phyloP scores from a whole-genome alignment of 35 echinoderm and acorn worm species.

The Apostichopus parvimensis region DNA sequence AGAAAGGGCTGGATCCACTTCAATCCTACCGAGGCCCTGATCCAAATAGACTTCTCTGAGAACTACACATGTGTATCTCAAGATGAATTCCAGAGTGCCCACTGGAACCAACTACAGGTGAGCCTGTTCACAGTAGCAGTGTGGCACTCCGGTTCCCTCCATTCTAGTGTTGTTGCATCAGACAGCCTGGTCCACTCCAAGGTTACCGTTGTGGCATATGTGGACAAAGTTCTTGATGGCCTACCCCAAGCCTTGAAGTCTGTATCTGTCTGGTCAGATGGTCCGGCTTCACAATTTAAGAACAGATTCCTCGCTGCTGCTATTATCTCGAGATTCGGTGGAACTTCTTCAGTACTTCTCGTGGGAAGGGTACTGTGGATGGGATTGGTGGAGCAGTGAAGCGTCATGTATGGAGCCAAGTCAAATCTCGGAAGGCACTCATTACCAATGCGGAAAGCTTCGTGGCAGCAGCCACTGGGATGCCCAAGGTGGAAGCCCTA shows the following conservation, averaged over 20 bases:
- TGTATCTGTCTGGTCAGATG: no score
- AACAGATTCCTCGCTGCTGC: no score
- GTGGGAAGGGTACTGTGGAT: no score
- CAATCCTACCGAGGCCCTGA: constrained; percentile 37
- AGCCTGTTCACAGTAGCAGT: constrained; percentile 56
- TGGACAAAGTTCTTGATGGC: no score
- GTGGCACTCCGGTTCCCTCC: constrained; percentile 14
- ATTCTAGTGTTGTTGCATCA: constrained; percentile 56
- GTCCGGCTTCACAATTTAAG: no score
- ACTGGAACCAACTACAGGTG: constrained; percentile 63
- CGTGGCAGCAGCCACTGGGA: neutral
- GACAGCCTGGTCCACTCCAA: constrained; percentile 51
- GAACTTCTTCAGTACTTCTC: no score
- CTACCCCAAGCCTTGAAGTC: no score
- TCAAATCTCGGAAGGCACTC: neutral
- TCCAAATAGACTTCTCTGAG: constrained; percentile 82
- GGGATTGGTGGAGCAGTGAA: no score
- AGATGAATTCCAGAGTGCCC: constrained; percentile 76
- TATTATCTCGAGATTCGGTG: no score
- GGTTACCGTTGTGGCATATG: neutral
- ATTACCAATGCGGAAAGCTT: constrained; percentile 16
- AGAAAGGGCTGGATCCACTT: no score
- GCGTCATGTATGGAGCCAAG: no score
- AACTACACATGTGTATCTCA: constrained; percentile 65
- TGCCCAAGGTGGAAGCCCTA: neutral